These are phyloP conservation scores for Merodon equestris DNA, from an alignment of 2,888 invertebrate species.

Conservation along the genomic window DNA sequence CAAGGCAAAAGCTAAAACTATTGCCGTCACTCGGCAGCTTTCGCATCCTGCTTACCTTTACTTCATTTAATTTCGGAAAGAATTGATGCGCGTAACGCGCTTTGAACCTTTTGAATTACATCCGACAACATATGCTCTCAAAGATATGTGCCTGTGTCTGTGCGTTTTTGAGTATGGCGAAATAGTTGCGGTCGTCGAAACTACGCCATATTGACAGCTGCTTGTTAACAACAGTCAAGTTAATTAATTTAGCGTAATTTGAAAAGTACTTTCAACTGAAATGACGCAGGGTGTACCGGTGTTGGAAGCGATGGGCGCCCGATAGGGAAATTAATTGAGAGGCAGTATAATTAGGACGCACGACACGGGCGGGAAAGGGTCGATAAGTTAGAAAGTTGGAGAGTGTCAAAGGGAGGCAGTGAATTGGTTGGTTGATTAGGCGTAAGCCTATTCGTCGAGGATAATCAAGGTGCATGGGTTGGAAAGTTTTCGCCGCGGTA, in stretches of 20 bases:
- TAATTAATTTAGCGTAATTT: constrained; percentile 27
- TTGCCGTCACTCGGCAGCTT: too few species aligned
- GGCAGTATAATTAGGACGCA: constrained; percentile 21
- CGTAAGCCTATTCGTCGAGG: too few species aligned
- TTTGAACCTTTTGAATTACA: constrained; percentile 6
- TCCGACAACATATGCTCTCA: too few species aligned
- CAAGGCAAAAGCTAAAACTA: too few species aligned
- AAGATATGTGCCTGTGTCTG: too few species aligned
- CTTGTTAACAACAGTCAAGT: constrained; percentile 14
- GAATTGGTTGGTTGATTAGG: too few species aligned
- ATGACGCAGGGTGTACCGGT: neutral
- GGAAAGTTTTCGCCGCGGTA: too few species aligned
- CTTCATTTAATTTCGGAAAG: constrained; percentile 25
- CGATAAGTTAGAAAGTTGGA: too few species aligned
- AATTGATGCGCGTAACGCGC: constrained; percentile 21
- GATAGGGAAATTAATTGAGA: constrained; percentile 23
- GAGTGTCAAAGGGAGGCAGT: too few species aligned
- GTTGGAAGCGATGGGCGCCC: constrained; percentile 5
- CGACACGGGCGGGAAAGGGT: too few species aligned
- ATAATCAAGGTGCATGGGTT: too few species aligned
- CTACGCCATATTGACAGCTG: constrained; percentile 14
- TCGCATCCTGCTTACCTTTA: constrained; percentile 10
- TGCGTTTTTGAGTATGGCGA: too few species aligned
- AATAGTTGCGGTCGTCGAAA: neutral
- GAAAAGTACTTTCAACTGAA: constrained; percentile 21